phyloP scores from a whole-genome alignment of 2,888 invertebrate genomes.

The Julus scandinavius region DNA sequence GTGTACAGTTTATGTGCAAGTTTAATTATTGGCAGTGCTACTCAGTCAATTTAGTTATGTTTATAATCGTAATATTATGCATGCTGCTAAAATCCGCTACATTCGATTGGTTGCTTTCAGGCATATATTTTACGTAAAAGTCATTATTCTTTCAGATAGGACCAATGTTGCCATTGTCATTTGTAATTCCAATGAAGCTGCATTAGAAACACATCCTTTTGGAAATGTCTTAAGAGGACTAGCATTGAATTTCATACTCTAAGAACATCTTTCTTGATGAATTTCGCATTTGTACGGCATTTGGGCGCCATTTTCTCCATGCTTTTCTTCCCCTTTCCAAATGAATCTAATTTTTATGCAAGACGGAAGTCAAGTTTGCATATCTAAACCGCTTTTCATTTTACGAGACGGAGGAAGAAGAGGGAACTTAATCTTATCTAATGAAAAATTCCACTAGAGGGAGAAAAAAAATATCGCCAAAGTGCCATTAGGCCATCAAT shows the following conservation, averaged over 20 bases:
- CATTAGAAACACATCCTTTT: background rate
- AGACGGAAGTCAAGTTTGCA: slow-evolving; percentile 24
- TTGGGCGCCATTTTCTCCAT: slow-evolving; percentile 5
- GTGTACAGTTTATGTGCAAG: background rate
- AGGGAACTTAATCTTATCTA: slow-evolving; percentile 31
- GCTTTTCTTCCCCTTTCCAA: slow-evolving; percentile 24
- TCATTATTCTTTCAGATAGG: background rate
- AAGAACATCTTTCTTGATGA: background rate
- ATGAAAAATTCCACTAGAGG: background rate
- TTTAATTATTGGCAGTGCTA: background rate
- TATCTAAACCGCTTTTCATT: slow-evolving; percentile 38
- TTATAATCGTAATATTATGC: background rate
- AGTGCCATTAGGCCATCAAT: slow-evolving; percentile 39
- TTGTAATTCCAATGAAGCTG: slow-evolving; percentile 24
- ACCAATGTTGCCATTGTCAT: background rate
- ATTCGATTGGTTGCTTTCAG: background rate
- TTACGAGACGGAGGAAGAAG: background rate
- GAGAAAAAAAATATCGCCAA: background rate
- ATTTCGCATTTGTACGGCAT: slow-evolving; percentile 28
- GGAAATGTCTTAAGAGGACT: background rate
- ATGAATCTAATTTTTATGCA: slow-evolving; percentile 41
- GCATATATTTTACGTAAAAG: background rate
- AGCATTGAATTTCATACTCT: background rate
- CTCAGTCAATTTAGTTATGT: background rate
- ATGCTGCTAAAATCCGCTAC: background rate